Percentiles rank a stretch among this genome's conserved stretches.
Evolutionary conservation across 2,113 vertebrate species (phyloP).

Genomic region (Larimichthys crocea): DNA sequence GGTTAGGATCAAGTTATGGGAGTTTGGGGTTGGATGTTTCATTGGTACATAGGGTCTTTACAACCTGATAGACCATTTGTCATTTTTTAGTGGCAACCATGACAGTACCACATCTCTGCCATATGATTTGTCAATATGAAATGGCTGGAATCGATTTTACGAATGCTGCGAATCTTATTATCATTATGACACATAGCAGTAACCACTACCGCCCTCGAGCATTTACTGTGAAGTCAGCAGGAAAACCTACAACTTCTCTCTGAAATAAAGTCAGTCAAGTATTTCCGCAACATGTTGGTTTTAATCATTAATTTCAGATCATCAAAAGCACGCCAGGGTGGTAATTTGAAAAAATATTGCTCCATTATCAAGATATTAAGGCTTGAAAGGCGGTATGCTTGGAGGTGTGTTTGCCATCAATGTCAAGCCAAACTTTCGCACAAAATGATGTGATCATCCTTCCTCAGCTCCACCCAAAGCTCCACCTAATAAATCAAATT

Average conservation of each 20-base stretch:
- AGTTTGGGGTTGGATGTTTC: not conserved
- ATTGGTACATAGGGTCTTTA: not conserved
- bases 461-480: conserved; percentile 12
- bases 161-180: conserved; percentile 33
- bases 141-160: conserved; percentile 14
- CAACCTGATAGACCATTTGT: not conserved
- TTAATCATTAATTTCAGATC: conserved; percentile 16
- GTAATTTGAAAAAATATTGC: conserved; percentile 24
- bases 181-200: conserved; percentile 40
- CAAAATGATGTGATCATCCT: conserved; percentile 16
- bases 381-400: conserved; percentile 26
- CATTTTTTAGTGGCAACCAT: conserved; percentile 11
- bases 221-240: conserved; percentile 33
- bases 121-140: conserved; percentile 12
- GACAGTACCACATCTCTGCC: not conserved
- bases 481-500: conserved; percentile 40
- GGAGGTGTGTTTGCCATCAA: conserved; percentile 28
- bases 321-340: conserved; percentile 9
- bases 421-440: conserved; percentile 28
- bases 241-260: conserved; percentile 26
- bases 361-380: conserved; percentile 45
- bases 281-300: conserved; percentile 24
- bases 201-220: conserved; percentile 19
- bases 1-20: not conserved
- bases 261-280: conserved; percentile 32